phyloP scores from a whole-genome alignment of 2,797 vertebrate genomes.

The Netta rufina region DNA sequence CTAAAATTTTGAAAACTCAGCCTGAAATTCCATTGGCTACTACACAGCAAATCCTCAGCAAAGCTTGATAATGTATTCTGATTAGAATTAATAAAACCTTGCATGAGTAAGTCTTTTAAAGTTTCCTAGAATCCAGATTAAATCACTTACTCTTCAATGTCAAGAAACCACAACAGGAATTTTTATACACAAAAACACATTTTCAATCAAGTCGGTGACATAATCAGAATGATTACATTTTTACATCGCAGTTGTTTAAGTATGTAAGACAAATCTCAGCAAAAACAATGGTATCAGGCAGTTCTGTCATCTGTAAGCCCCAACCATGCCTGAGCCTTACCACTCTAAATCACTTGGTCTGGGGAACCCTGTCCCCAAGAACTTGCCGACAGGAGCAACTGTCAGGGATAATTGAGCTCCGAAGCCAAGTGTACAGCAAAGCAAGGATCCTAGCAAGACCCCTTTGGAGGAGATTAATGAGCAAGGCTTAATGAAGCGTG shows the following conservation, averaged over 20 bases:
- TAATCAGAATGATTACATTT: not conserved
- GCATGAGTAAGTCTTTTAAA: not conserved
- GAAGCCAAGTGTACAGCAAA: slow-evolving; percentile 35
- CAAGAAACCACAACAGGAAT: not conserved
- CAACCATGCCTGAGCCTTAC: not conserved
- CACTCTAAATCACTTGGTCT: slow-evolving; percentile 9
- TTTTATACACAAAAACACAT: not conserved
- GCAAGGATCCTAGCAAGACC: slow-evolving; percentile 57
- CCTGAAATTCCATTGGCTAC: not conserved
- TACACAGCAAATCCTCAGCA: not conserved
- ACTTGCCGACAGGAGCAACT: slow-evolving; percentile 44
- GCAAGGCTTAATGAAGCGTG: slow-evolving; percentile 68
- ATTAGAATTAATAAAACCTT: not conserved
- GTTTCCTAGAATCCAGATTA: not conserved
- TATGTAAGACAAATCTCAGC: not conserved
- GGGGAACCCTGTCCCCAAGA: not conserved
- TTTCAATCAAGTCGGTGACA: not conserved
- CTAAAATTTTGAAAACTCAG: not conserved
- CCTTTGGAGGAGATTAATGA: slow-evolving; percentile 75
- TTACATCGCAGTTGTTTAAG: not conserved
- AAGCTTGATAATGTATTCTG: not conserved
- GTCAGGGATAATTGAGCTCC: slow-evolving; percentile 42
- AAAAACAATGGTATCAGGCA: slow-evolving; percentile 32
- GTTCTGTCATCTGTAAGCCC: not conserved
- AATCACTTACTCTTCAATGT: not conserved